Evolutionary conservation across 2,113 vertebrate species (phyloP), one percentile per base, ranked within the genome.

Genomic region (Amphiprion percula): DNA sequence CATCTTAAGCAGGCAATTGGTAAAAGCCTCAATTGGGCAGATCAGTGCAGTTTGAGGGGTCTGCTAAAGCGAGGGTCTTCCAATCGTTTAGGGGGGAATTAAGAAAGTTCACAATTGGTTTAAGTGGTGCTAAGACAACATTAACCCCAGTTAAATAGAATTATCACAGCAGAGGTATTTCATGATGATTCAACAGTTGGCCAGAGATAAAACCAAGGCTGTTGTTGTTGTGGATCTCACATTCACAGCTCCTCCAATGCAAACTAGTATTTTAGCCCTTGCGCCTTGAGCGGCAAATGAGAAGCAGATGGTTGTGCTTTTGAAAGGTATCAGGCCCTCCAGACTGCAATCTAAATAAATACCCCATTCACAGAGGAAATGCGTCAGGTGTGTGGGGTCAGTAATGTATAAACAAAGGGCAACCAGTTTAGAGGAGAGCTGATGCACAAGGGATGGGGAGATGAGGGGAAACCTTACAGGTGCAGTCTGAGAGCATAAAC

Each of bases 271-370:
- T 90, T 85, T 52, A 85, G 84, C 79, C 61, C 56, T 68, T 80
- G 79, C 87, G 87, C 87, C 84, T 77, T 9, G 62, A 82, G 76
- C 50, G 16, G 83, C 56, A 92, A 94, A 95, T 80, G 86, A 91
- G 74, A 78, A 92, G 88, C 94, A 95, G 94, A 94, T 94, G 94
- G 94, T 54, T 58, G 82, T 56, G 74, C 84, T 89, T 91, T 80
- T 80, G 90, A 83, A 88, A 86, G 83, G 77, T 86, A 83, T 91
- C 92, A 86, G 68, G 77, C 79, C 0, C 83, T 88, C 39, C 86
- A 91, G 85, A 93, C 89, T 82, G 75, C 83, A 90, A 89, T 90
- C 83, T 87, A 94, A 93, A 93, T 92, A 94, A 93, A 94, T 88
- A 91, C 67, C 74, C 79, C 73, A 69, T 77, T 77, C 68, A 39